phyloP scores from a whole-genome alignment of 2,888 invertebrate genomes.

The Ennomos erosarius region DNA sequence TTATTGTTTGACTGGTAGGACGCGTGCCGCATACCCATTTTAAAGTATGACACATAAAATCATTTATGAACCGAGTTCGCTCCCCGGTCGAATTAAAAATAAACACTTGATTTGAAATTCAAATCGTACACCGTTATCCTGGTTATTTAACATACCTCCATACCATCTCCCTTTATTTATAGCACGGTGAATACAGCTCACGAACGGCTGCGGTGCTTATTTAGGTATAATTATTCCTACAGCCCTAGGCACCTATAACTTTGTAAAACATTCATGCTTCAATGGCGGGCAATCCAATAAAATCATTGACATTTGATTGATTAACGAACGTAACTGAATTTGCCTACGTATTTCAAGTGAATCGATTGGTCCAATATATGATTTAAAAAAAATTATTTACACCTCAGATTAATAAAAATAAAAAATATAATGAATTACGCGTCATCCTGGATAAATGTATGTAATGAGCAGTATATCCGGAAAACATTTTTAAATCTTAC shows the following conservation, averaged over 20 bases:
- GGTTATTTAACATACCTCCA: slow-evolving; percentile 3
- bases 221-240: too few species aligned
- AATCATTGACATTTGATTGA: slow-evolving; percentile 25
- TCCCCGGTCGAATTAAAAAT: slow-evolving; percentile 23
- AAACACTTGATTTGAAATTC: slow-evolving; percentile 29
- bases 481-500: too few species aligned
- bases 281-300: slow-evolving; percentile 13
- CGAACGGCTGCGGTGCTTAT: neutral
- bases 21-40: neutral
- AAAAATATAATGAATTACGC: too few species aligned
- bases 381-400: too few species aligned
- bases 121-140: slow-evolving; percentile 26
- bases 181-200: slow-evolving; percentile 15
- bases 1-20: too few species aligned
- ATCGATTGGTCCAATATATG: too few species aligned
- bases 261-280: neutral
- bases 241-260: too few species aligned
- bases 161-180: slow-evolving; percentile 19
- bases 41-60: slow-evolving; percentile 7
- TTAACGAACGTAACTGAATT: slow-evolving; percentile 15
- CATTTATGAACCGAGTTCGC: slow-evolving; percentile 5
- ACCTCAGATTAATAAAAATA: too few species aligned
- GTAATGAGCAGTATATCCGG: too few species aligned
- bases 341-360: neutral
- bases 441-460: too few species aligned